A percentile compares a stretch with the other conserved stretches of the same genome.
These are phyloP conservation scores for Cardiocondyla obscurior DNA, from an alignment of 1,140 invertebrate genomes.

Conservation along the genomic window DNA sequence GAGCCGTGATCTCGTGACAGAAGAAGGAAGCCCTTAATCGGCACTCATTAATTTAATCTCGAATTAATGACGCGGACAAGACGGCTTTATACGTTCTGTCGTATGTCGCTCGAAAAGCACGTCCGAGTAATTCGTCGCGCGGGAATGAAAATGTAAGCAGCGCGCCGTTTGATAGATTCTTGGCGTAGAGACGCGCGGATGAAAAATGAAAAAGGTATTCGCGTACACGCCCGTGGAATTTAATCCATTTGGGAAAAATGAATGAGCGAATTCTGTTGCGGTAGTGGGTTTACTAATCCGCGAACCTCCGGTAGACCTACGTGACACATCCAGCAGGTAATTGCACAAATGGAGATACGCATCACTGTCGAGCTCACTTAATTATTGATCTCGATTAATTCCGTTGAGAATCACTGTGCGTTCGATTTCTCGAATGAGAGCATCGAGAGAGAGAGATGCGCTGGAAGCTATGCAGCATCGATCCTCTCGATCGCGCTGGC, in stretches of 20 bases:
- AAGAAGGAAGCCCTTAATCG: slow-evolving; percentile 55
- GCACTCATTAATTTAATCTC: slow-evolving; percentile 43
- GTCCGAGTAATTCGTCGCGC: neutral
- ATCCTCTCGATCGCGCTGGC: slow-evolving; percentile 72
- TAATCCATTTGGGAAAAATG: neutral
- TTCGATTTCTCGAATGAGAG: slow-evolving; percentile 29
- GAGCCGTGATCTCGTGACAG: slow-evolving; percentile 41
- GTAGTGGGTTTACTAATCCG: slow-evolving; percentile 27
- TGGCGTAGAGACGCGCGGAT: neutral
- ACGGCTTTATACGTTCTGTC: neutral
- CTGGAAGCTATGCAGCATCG: slow-evolving; percentile 51
- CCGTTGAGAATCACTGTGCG: slow-evolving; percentile 35
- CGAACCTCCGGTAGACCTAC: slow-evolving; percentile 1
- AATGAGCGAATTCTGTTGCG: neutral
- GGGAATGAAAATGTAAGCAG: neutral
- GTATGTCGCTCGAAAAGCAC: neutral
- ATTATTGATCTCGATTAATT: slow-evolving; percentile 17
- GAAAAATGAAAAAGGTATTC: neutral
- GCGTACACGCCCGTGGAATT: neutral
- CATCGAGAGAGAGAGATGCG: neutral
- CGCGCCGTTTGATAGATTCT: neutral
- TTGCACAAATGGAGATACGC: slow-evolving; percentile 38
- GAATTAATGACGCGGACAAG: slow-evolving; percentile 33
- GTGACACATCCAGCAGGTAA: slow-evolving; percentile 23
- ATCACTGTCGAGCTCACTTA: slow-evolving; percentile 13